phyloP scores from a whole-genome alignment of 2,888 invertebrate genomes.

The Tetramorium bicarinatum region DNA sequence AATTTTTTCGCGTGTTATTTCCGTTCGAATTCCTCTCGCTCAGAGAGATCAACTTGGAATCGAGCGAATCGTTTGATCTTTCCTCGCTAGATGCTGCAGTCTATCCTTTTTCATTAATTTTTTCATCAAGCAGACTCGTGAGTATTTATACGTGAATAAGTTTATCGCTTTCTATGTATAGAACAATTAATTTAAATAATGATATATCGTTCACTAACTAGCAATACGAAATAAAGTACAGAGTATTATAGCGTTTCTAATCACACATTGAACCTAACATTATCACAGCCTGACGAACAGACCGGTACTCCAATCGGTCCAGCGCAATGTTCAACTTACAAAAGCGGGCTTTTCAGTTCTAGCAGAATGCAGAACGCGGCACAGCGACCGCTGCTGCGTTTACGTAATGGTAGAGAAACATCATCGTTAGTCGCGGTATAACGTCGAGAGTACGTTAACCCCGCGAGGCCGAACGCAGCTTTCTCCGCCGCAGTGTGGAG shows the following conservation, averaged over 20 bases:
- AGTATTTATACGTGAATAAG: not conserved
- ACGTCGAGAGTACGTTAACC: constrained; percentile 81
- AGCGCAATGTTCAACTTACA: constrained; percentile 1
- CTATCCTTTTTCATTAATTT: not conserved
- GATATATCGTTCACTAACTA: not conserved
- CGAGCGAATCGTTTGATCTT: not conserved
- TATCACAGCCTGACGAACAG: not conserved
- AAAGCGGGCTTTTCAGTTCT: constrained; percentile 24
- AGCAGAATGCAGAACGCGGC: constrained; percentile 55
- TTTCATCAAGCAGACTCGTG: not conserved
- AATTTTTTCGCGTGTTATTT: constrained; percentile 10
- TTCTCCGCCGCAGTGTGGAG: constrained; percentile 74
- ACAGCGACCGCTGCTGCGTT: constrained; percentile 61
- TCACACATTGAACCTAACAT: not conserved
- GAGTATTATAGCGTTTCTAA: not conserved
- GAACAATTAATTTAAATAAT: not conserved
- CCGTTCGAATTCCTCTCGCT: not conserved
- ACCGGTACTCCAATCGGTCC: constrained; percentile 3
- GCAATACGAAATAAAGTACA: not conserved
- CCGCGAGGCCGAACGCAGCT: constrained; percentile 78
- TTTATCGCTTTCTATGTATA: not conserved
- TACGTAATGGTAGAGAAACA: constrained; percentile 78
- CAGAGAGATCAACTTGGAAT: not conserved
- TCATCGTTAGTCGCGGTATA: constrained; percentile 76
- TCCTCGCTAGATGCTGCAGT: not conserved